phyloP scores from a whole-genome alignment of 2,888 invertebrate genomes.

The Drosophila anomelani region DNA sequence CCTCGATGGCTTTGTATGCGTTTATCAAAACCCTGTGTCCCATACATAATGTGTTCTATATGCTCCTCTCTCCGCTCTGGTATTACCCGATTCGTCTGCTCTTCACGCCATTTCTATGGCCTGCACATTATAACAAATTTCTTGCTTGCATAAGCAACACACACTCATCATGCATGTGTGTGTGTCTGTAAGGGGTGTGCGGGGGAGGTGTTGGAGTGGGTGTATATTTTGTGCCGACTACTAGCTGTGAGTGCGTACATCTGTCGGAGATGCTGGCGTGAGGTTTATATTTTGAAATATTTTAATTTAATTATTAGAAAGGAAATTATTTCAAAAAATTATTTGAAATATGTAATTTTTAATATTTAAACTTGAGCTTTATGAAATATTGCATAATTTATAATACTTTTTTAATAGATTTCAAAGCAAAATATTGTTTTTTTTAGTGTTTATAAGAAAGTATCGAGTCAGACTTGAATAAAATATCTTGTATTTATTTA shows the following conservation, averaged over 20 bases:
- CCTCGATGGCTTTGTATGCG: slow-evolving; percentile 76
- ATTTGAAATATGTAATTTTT: too few relatives aligned
- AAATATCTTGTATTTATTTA: background rate
- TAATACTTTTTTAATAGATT: background rate
- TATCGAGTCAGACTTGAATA: too few relatives aligned
- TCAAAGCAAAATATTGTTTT: background rate
- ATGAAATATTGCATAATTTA: background rate
- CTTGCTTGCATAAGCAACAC: slow-evolving; percentile 79
- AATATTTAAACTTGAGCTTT: background rate
- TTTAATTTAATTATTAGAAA: background rate
- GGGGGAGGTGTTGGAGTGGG: slow-evolving; percentile 28
- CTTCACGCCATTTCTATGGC: slow-evolving; percentile 56
- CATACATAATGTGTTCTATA: slow-evolving; percentile 63
- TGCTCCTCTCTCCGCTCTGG: slow-evolving; percentile 39
- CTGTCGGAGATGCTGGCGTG: slow-evolving; percentile 36
- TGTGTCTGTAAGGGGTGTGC: too few relatives aligned
- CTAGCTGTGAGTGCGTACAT: slow-evolving; percentile 5
- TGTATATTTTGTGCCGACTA: slow-evolving; percentile 28
- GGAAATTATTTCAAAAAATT: background rate
- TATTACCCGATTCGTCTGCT: slow-evolving; percentile 31
- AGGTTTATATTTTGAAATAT: background rate
- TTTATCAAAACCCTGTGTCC: slow-evolving; percentile 75
- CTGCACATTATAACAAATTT: slow-evolving; percentile 80
- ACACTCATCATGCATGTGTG: slow-evolving; percentile 44
- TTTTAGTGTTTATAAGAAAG: background rate